Evolutionary conservation across 1,140 invertebrate genomes (phyloP), one percentile per base, ranked within the genome.

Genomic region (Oryctes rhinoceros): DNA sequence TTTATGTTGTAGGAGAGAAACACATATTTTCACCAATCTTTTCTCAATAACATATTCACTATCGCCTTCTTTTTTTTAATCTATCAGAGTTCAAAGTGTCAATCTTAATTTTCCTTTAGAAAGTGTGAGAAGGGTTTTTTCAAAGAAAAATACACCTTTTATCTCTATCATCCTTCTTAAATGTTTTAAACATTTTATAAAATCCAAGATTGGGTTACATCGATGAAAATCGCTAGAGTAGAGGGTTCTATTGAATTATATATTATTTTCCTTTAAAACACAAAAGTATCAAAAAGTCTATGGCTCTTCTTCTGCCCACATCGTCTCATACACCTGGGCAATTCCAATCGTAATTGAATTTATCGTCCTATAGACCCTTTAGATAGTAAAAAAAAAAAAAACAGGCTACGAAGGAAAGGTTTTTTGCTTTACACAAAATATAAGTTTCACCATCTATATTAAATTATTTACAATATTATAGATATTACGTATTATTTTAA

Each of bases 251-350:
- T 53, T 53, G 49, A 53, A 53, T 53, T 53, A 53, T 53, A 53
- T 53, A 53, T 53, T 53, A 53, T 53, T 53, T 53, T 53, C 49
- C 49, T 53, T 53, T 53, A 53, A 53, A 53, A 53, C 49, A 53
- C 49, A 53, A 53, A 53, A n/a, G 49, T 53, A 53, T 39, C 39
- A 39, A 39, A 39, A 39, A 39, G 39, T 4, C 3, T 7, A 7
- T n/a, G 10, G n/a, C 49, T 11, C 13, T 53, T n/a, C 11, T 53
- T 53, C n/a, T 53, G n/a, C 13, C 10, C 4, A 3, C 3, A 11
- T 53, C 49, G 3, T 53, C 49, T 11, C 13, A 53, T 53, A 53
- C 49, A 53, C 49, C 10, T n/a, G 49, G n/a, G n/a, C 49, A 53
- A 53, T 53, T 53, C n/a, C 49, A 5, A 53, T 53, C 49, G 49